These are phyloP conservation scores for Poecilia gillii DNA, from an alignment of 2,797 vertebrate species.

Conservation along the genomic window DNA sequence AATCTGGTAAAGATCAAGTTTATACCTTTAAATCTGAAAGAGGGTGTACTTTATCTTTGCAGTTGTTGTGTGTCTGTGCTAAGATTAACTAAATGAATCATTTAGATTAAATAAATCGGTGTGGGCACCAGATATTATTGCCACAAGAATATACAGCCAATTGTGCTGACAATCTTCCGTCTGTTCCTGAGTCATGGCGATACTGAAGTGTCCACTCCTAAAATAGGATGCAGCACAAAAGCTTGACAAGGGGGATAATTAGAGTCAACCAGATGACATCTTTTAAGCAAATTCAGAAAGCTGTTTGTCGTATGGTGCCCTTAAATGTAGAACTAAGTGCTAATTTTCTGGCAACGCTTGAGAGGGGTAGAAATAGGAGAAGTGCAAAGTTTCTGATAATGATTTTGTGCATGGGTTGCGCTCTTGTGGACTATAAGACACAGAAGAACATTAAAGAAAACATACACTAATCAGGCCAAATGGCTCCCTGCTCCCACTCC, in stretches of 20 bases:
- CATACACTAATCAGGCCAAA: background rate
- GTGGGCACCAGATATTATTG: background rate
- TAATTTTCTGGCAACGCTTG: background rate
- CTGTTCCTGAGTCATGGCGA: conserved; percentile 3
- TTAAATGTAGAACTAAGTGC: background rate
- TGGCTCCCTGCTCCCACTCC: background rate
- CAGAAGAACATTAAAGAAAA: background rate
- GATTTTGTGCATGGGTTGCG: background rate
- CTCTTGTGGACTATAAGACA: background rate
- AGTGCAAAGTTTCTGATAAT: background rate
- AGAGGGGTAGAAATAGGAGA: background rate
- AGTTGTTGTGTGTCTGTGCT: background rate
- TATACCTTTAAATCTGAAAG: background rate
- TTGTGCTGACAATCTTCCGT: background rate
- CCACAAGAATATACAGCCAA: background rate
- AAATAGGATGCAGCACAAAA: conserved; percentile 3
- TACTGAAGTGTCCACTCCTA: background rate
- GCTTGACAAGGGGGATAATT: conserved; percentile 3
- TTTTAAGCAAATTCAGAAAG: conserved; percentile 5
- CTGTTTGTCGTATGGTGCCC: background rate
- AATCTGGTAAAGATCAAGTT: background rate
- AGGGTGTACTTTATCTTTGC: background rate
- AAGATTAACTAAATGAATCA: conserved; percentile 5
- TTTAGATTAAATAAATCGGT: background rate
- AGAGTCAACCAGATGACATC: background rate